These are phyloP conservation scores for Stratiomys singularior DNA, from an alignment of 2,888 invertebrate genomes.

Conservation along the genomic window DNA sequence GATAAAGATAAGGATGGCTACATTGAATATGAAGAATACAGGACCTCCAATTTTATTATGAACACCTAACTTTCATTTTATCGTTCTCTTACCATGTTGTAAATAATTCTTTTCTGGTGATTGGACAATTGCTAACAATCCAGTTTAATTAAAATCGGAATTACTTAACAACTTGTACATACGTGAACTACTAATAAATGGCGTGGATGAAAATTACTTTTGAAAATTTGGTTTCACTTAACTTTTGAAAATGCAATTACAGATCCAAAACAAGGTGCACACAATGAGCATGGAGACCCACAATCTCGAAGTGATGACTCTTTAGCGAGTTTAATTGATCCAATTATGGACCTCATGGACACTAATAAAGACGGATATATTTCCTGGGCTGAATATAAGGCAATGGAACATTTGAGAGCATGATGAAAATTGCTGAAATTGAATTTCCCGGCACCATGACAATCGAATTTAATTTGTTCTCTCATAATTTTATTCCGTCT, in stretches of 20 bases:
- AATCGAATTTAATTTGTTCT: too few species aligned
- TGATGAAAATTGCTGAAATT: not conserved
- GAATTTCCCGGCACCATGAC: too few species aligned
- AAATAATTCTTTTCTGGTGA: not conserved
- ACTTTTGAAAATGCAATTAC: not conserved
- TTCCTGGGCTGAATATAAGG: conserved; percentile 64
- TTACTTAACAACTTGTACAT: not conserved
- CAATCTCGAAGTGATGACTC: conserved; percentile 50
- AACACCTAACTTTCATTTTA: too few species aligned
- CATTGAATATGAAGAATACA: conserved; percentile 75
- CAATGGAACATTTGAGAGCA: conserved; percentile 38
- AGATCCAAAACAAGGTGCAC: conserved; percentile 2
- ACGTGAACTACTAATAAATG: not conserved
- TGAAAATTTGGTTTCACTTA: not conserved
- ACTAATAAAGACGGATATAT: conserved; percentile 72
- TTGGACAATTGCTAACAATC: too few species aligned
- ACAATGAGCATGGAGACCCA: conserved; percentile 36
- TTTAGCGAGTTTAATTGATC: conserved; percentile 64
- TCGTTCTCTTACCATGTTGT: not conserved
- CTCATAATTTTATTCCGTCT: too few species aligned
- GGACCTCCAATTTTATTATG: not conserved
- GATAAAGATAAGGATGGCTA: conserved; percentile 81
- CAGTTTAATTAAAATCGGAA: not conserved
- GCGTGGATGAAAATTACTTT: not conserved
- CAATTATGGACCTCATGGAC: conserved; percentile 68